Percentiles rank a stretch among this genome's conserved stretches.
Evolutionary conservation across 1,140 invertebrate genomes (phyloP).

Genomic region (Psix sp.): DNA sequence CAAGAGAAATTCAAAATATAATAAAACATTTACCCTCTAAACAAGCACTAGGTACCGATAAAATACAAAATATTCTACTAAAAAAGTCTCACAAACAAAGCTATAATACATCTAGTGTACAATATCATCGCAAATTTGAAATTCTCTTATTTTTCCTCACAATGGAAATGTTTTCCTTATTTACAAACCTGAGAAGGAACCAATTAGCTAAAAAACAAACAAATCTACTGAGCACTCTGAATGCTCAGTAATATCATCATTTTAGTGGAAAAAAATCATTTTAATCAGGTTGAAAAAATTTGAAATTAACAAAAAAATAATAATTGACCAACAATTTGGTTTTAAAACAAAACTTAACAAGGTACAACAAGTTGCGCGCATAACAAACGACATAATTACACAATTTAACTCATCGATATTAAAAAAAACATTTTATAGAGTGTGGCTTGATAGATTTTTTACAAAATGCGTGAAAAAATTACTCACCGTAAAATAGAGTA

Average conservation of each 20-base stretch:
- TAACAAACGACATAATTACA: conserved; percentile 67
- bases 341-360: conserved; percentile 67
- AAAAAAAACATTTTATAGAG: too few species aligned
- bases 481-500: too few species aligned
- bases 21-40: conserved; percentile 43
- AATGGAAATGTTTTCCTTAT: conserved; percentile 67
- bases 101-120: conserved; percentile 38
- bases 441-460: too few species aligned
- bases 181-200: conserved; percentile 50
- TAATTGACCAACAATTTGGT: conserved; percentile 67
- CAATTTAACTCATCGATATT: too few species aligned
- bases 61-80: conserved; percentile 30
- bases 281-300: conserved; percentile 42
- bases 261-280: conserved; percentile 65
- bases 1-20: conserved; percentile 41
- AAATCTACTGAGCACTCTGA: conserved; percentile 60
- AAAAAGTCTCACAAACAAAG: conserved; percentile 29
- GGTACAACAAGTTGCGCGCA: conserved; percentile 64
- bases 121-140: conserved; percentile 64
- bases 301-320: conserved; percentile 43
- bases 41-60: conserved; percentile 66
- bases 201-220: conserved; percentile 68
- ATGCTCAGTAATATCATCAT: conserved; percentile 63
- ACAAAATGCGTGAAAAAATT: too few species aligned
- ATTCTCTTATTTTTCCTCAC: conserved; percentile 56